Evolutionary conservation across 2,888 invertebrate species (phyloP), one percentile per base, ranked within the genome.

Genomic region (Mimachlamys varia): DNA sequence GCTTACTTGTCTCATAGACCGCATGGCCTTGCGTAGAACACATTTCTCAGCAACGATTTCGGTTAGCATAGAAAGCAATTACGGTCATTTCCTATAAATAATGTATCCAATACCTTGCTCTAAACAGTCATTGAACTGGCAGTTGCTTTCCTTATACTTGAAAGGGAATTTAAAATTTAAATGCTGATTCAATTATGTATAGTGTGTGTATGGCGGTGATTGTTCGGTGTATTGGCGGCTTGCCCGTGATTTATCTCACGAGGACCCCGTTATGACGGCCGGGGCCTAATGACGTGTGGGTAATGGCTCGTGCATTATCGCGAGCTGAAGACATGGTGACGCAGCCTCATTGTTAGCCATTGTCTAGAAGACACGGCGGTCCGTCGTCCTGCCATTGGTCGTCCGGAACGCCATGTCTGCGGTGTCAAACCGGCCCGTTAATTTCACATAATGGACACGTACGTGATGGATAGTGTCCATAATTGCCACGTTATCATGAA

Each of bases 81-180:
- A 76, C 76, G 27, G 1, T 27, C 27, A 76, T 12, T 76, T 27
- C 22, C 76, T 76, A 76, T 76, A 7, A 76, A 76, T 76, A 76
- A 76, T 76, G 33, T 33, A 76, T 76, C 27, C 13, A 2, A 76
- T 33, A 76, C 15, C 27, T 27, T 22, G 33, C 33, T 33, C 13
- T 76, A 22, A 5, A 17, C 76, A 7, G 76, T 5, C 33, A 7
- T 33, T 76, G 76, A 10, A 22, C 76, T 76, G 12, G 27, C 33
- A 27, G 33, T 27, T 27, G 13, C 33, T 76, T 76, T 27, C 22
- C 12, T 10, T 33, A 33, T 12, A 76, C 76, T 76, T 76, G 76
- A 76, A 76, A 76, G 76, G 27, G 76, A 76, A 76, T 76, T 76
- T 76, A 76, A 33, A 76, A 76, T 76, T 76, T 76, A 76, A 76